phyloP scores from a whole-genome alignment of 1,140 invertebrate genomes.

The Venturia canescens region DNA sequence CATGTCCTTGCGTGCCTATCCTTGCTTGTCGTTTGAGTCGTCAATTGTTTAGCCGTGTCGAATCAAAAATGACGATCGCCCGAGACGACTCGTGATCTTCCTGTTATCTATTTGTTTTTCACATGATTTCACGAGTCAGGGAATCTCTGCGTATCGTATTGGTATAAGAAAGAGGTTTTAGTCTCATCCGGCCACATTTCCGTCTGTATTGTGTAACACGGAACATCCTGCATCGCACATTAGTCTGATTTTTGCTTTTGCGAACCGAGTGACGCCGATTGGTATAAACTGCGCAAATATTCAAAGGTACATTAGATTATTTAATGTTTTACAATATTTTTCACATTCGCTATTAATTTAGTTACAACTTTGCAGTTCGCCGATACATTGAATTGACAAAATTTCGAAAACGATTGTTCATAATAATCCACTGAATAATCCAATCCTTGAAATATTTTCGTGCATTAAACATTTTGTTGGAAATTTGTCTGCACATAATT shows the following conservation, averaged over 20 bases:
- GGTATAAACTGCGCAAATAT: background rate
- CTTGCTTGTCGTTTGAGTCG: background rate
- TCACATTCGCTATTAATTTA: too few species aligned
- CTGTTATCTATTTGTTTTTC: constrained; percentile 12
- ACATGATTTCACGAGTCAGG: background rate
- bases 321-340: too few species aligned
- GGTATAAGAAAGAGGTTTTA: background rate
- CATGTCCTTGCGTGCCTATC: background rate
- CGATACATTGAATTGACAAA: too few species aligned
- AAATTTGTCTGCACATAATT: too few species aligned
- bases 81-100: background rate
- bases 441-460: too few species aligned
- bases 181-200: background rate
- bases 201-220: constrained; percentile 35
- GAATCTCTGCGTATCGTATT: background rate
- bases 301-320: background rate
- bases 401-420: too few species aligned
- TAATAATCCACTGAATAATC: too few species aligned
- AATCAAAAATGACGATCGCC: constrained; percentile 11
- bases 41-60: constrained; percentile 4
- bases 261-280: background rate
- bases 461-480: too few species aligned
- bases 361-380: too few species aligned
- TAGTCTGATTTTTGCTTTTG: background rate
- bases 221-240: background rate